These are phyloP conservation scores for Drosophila sordidula DNA, from an alignment of 2,888 invertebrate species.

Conservation along the genomic window DNA sequence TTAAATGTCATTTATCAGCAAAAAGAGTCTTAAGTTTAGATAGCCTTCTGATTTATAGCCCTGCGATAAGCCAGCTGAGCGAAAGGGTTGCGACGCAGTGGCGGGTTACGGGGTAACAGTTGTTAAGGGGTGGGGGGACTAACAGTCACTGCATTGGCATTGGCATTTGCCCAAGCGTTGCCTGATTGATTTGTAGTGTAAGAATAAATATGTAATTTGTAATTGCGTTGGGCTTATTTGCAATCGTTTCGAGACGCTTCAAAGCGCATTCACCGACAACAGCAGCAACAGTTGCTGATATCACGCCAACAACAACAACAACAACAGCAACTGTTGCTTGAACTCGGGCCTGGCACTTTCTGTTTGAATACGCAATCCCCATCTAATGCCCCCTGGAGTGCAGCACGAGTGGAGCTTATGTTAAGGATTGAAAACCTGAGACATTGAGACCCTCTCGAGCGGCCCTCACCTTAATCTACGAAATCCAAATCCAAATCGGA, in stretches of 20 bases:
- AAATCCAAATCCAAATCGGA: slow-evolving; percentile 39
- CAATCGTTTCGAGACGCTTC: slow-evolving; percentile 52
- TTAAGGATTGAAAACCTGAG: slow-evolving; percentile 15
- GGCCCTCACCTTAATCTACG: slow-evolving; percentile 7
- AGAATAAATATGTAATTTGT: slow-evolving; percentile 71
- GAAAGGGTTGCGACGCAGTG: slow-evolving; percentile 5
- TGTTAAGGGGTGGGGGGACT: not conserved
- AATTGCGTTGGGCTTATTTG: slow-evolving; percentile 51
- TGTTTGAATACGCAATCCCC: slow-evolving; percentile 72
- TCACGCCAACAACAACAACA: slow-evolving; percentile 9
- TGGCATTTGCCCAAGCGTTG: slow-evolving; percentile 35
- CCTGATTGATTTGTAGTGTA: slow-evolving; percentile 73
- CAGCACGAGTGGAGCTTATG: slow-evolving; percentile 65
- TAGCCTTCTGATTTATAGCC: slow-evolving; percentile 82
- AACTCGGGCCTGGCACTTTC: not conserved
- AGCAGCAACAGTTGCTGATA: slow-evolving; percentile 50
- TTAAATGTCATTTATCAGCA: slow-evolving; percentile 80
- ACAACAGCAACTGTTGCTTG: slow-evolving; percentile 23
- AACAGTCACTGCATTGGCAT: slow-evolving; percentile 44
- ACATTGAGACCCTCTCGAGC: slow-evolving; percentile 28
- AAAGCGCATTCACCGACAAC: slow-evolving; percentile 62
- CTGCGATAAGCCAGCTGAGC: slow-evolving; percentile 60
- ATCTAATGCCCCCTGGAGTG: slow-evolving; percentile 73
- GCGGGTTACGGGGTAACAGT: not conserved
- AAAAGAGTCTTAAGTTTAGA: slow-evolving; percentile 79